phyloP scores from a whole-genome alignment of 1,140 invertebrate species.

The Diabrotica virgifera region DNA sequence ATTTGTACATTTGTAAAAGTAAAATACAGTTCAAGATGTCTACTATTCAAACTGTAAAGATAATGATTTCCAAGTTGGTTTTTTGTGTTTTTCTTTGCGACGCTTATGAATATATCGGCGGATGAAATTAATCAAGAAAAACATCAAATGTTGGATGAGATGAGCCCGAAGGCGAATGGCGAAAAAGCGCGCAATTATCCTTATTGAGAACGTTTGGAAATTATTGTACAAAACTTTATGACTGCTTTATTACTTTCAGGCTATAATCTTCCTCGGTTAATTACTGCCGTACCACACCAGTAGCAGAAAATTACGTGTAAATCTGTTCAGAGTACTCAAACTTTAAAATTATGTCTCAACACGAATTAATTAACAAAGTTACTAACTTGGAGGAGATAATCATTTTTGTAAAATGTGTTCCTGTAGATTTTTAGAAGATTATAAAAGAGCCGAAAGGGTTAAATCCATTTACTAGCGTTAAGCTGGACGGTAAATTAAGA shows the following conservation, averaged over 20 bases:
- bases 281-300: slow-evolving; percentile 16
- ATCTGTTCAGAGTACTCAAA: slow-evolving; percentile 26
- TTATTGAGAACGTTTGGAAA: slow-evolving; percentile 13
- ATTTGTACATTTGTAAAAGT: too few species aligned
- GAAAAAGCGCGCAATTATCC: slow-evolving; percentile 15
- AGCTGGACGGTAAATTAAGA: too few species aligned
- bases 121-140: slow-evolving; percentile 10
- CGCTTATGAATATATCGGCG: too few species aligned
- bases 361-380: slow-evolving; percentile 31
- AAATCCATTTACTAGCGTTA: too few species aligned
- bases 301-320: slow-evolving; percentile 29
- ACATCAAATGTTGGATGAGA: slow-evolving; percentile 6
- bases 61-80: too few species aligned
- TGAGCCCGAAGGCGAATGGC: slow-evolving; percentile 5
- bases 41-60: too few species aligned
- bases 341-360: slow-evolving; percentile 31
- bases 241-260: slow-evolving; percentile 15
- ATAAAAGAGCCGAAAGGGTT: too few species aligned
- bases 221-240: slow-evolving; percentile 19
- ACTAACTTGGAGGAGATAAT: slow-evolving; percentile 8
- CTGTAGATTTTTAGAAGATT: not conserved
- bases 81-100: too few species aligned
- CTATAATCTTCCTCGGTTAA: slow-evolving; percentile 24
- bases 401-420: not conserved
- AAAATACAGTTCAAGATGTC: too few species aligned